Conservation (phyloP, 2,888 invertebrate genomes). For the Xestobium rufovillosum region DNA sequence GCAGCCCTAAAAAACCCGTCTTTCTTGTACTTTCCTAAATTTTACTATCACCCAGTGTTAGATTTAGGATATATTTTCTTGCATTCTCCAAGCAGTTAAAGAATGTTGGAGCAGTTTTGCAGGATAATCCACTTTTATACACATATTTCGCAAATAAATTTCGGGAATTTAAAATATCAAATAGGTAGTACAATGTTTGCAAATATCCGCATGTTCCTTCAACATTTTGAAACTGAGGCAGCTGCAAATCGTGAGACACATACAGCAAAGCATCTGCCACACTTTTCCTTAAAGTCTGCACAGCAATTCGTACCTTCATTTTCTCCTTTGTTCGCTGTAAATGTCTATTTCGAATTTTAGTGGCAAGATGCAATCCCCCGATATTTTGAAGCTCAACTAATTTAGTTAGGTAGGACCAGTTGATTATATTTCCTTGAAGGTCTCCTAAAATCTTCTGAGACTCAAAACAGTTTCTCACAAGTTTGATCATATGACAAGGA, state of each 20-base stretch:
- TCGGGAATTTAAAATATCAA: constrained; percentile 23
- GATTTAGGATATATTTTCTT: too few species aligned
- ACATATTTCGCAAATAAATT: constrained; percentile 9
- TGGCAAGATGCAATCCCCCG: constrained; percentile 15
- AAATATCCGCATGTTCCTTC: constrained; percentile 23
- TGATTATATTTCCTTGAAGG: constrained; percentile 12
- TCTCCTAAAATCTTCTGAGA: constrained; percentile 3
- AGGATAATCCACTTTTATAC: background rate
- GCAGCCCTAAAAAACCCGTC: constrained; percentile 9
- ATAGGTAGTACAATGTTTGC: constrained; percentile 20
- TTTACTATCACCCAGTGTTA: too few species aligned
- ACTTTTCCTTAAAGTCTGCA: constrained; percentile 25
- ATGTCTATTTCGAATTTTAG: constrained; percentile 12
- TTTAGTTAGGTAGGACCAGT: constrained; percentile 19
- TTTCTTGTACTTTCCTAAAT: too few species aligned
- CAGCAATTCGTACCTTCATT: constrained; percentile 25
- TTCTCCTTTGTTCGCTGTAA: constrained; percentile 15
- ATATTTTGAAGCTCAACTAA: constrained; percentile 22
- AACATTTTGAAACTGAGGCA: constrained; percentile 15
- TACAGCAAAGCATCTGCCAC: constrained; percentile 20
- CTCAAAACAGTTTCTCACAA: constrained; percentile 12
- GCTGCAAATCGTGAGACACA: constrained; percentile 12
- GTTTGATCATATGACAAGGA: constrained; percentile 14
- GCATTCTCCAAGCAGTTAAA: too few species aligned
- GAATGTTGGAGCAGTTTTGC: too few species aligned